These are phyloP conservation scores for Poicephalus meyeri DNA, from an alignment of 2,113 vertebrate genomes.

Conservation along the genomic window DNA sequence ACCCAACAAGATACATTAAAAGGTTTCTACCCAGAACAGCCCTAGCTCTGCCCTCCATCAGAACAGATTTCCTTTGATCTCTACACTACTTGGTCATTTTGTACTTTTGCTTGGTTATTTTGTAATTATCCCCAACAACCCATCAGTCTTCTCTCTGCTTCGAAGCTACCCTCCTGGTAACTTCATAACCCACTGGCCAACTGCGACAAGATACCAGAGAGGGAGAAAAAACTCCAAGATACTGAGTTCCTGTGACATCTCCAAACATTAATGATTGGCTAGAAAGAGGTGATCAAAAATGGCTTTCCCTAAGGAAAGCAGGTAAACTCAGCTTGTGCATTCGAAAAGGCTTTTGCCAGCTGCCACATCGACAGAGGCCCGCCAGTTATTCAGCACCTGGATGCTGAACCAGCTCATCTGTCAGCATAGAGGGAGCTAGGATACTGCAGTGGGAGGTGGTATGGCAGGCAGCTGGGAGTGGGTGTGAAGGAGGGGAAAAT, in stretches of 20 bases:
- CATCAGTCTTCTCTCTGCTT: not conserved
- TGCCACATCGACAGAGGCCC: not conserved
- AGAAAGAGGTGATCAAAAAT: not conserved
- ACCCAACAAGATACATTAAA: not conserved
- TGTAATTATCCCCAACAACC: not conserved
- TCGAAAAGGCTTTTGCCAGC: not conserved
- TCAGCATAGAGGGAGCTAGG: not conserved
- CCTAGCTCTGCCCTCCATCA: not conserved
- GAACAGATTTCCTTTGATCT: conserved; percentile 1
- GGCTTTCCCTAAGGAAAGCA: not conserved
- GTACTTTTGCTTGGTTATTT: not conserved
- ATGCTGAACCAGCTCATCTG: not conserved
- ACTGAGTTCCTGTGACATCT: not conserved
- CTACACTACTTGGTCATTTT: not conserved
- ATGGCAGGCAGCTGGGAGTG: not conserved
- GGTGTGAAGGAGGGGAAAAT: not conserved
- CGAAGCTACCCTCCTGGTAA: not conserved
- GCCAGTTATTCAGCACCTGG: not conserved
- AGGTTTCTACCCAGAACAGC: not conserved
- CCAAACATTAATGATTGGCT: not conserved
- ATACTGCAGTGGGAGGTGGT: not conserved
- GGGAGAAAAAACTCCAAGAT: not conserved
- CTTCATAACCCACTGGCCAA: not conserved
- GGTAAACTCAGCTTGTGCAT: not conserved
- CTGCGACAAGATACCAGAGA: not conserved